Conservation (phyloP, 2,888 invertebrate genomes). For the Sinhomidia bicolor region DNA sequence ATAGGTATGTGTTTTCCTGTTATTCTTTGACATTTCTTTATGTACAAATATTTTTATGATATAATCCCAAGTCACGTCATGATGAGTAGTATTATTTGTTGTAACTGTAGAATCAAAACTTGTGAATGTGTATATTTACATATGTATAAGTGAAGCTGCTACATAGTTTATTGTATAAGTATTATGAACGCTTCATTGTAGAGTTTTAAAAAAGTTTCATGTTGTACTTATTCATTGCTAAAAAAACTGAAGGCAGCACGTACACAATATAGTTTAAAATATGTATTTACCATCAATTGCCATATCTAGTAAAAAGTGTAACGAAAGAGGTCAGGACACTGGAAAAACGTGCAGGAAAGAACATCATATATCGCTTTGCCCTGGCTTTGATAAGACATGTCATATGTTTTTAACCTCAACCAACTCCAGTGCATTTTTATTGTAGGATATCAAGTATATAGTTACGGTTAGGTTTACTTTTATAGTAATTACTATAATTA, state of each 20-base stretch:
- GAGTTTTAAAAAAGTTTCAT: background rate
- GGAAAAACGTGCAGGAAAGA: background rate
- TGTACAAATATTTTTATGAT: slow-evolving; percentile 35
- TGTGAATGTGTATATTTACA: slow-evolving; percentile 37
- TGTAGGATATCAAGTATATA: background rate
- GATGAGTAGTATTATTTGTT: slow-evolving; percentile 43
- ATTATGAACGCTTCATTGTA: background rate
- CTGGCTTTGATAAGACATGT: background rate
- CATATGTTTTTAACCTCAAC: background rate
- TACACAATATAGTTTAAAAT: background rate
- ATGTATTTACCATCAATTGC: background rate
- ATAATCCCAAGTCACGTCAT: slow-evolving; percentile 16
- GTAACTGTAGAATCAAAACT: background rate
- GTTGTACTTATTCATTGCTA: background rate
- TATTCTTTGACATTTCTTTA: slow-evolving; percentile 26
- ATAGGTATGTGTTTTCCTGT: background rate
- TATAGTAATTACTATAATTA: too few relatives aligned
- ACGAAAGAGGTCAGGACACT: too few relatives aligned
- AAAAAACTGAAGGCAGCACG: background rate
- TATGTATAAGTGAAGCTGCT: background rate
- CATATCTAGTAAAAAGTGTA: slow-evolving; percentile 18
- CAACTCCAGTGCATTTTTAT: background rate
- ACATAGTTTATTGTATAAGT: background rate
- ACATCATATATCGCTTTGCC: background rate
- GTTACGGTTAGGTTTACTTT: background rate